phyloP scores from a whole-genome alignment of 2,113 vertebrate species.

The Prietella phreatophila region DNA sequence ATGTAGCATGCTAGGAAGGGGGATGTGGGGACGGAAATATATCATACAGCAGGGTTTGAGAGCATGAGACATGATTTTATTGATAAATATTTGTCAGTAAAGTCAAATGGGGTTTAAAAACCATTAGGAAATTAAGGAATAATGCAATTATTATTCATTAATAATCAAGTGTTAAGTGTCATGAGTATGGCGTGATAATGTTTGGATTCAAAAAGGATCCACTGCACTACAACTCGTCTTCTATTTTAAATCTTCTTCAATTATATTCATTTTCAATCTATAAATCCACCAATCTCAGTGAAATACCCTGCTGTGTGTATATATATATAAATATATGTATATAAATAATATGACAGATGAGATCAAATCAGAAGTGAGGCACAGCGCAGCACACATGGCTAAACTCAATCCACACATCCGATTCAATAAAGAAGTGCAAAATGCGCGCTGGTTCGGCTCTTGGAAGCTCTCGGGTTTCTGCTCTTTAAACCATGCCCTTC shows the following conservation, averaged over 20 bases:
- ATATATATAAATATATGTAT: background rate
- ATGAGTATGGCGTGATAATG: background rate
- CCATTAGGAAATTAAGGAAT: background rate
- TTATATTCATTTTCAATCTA: background rate
- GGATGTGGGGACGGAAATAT: slow-evolving; percentile 3
- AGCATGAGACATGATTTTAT: background rate
- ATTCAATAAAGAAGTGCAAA: slow-evolving; percentile 35
- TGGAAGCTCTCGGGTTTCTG: slow-evolving; percentile 8
- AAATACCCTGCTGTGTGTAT: background rate
- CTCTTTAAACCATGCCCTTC: slow-evolving; percentile 32
- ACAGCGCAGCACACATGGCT: slow-evolving; percentile 43
- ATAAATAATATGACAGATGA: slow-evolving; percentile 45
- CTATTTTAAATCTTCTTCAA: background rate
- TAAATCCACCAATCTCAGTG: background rate
- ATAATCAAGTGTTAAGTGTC: background rate
- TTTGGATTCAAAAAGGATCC: background rate
- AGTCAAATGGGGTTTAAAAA: background rate
- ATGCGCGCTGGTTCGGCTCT: slow-evolving; percentile 10
- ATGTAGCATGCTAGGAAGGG: slow-evolving; percentile 74
- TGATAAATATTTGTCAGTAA: background rate
- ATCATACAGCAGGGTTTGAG: background rate
- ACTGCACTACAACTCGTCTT: background rate
- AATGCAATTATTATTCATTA: background rate
- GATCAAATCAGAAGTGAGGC: slow-evolving; percentile 43
- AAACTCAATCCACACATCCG: slow-evolving; percentile 35